Base-by-base conservation (phyloP, 2,797 vertebrate species). In the Kryptolebias ocellatus region DNA sequence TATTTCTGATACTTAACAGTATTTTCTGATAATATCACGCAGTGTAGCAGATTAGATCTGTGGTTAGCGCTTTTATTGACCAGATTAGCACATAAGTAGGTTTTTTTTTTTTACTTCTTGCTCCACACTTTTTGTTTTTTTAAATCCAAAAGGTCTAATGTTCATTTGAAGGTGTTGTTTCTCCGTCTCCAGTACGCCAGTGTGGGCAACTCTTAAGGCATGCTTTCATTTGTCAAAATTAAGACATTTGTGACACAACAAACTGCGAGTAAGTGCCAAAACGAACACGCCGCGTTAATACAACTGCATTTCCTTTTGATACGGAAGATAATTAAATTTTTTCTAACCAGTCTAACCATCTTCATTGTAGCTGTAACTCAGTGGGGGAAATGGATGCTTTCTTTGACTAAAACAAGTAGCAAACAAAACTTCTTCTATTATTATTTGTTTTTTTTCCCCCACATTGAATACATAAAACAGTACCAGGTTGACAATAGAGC, bases 141-240 rank as follows among this genome's bases (percentile, higher is more conserved):
- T 39, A 8, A 39, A 39, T 39, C 9, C 10, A 39, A 39, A 39
- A 2, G 37, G 9, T 39, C 14, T 52, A 24, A 52, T 11, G 24
- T 12, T 27, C 50, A n/a, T n/a, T 31, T 16, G n/a, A 29, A 54
- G 5, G 24, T 67, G n/a, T 60, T 50, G 2, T 27, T 4, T 47
- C 7, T 11, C 12, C 20, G 17, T 44, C 20, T 28, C 1, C 0
- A 53, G 6, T 24, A 1, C 56, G 46, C 55, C 10, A 54, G 10
- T 53, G 27, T 45, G n/a, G 7, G 9, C 9, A 20, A 20, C 39
- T 31, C 47, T 2, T 37, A 11, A 55, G 12, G 11, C 15, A 18
- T 18, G 1, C 11, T 51, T 70, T 53, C 1, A 46, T 27, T 70
- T 39, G 27, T 63, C 42, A 53, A 17, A 58, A 17, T 52, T 20